Conservation (phyloP, 2,113 vertebrate species). For the Drymodes brunneopygia region DNA sequence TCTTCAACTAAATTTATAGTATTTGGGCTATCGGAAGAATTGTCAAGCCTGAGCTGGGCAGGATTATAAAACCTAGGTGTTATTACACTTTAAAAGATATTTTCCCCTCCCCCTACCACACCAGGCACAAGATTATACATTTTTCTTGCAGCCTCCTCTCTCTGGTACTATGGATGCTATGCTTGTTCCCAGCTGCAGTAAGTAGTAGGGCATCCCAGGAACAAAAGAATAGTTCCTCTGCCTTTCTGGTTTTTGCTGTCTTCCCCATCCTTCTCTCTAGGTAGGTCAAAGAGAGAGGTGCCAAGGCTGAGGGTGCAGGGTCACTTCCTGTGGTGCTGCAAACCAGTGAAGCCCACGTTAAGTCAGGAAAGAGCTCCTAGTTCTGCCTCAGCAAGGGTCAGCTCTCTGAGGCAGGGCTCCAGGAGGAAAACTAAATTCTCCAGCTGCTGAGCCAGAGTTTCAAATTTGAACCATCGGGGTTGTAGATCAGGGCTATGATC, state of each 20-base stretch:
- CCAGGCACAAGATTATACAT: not conserved
- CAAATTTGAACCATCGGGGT: not conserved
- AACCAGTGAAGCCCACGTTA: accelerated
- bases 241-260: not conserved
- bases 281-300: not conserved
- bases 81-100: slow-evolving; percentile 68
- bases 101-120: not conserved
- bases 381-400: not conserved
- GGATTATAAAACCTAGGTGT: slow-evolving; percentile 79
- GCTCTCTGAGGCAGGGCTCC: not conserved
- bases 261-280: not conserved
- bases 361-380: not conserved
- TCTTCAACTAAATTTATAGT: slow-evolving; percentile 82
- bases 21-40: slow-evolving; percentile 82
- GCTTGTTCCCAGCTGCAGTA: not conserved
- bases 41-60: slow-evolving; percentile 76
- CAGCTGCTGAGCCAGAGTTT: not conserved
- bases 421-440: not conserved
- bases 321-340: not conserved
- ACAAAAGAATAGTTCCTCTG: not conserved
- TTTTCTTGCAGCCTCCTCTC: not conserved
- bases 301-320: not conserved
- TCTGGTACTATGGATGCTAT: not conserved
- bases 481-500: not conserved
- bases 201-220: not conserved